phyloP scores from a whole-genome alignment of 1,140 invertebrate genomes.

The Drosophila fuyamai region DNA sequence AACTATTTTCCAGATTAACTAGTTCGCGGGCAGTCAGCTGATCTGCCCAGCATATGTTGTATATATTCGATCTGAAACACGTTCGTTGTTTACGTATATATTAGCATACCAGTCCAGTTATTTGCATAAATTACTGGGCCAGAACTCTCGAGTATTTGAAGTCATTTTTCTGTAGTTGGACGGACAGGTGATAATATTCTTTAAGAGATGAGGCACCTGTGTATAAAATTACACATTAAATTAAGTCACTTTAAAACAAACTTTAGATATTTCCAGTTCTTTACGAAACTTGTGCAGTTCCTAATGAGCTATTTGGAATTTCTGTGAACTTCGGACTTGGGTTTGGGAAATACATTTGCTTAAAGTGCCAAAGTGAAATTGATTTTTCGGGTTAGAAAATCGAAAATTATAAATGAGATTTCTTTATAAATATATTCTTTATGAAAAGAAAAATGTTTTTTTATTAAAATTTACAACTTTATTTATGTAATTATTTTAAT shows the following conservation, averaged over 20 bases:
- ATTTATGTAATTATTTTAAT: too few species aligned
- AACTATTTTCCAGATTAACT: constrained; percentile 26
- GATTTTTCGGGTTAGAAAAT: too few species aligned
- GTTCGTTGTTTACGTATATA: constrained; percentile 22
- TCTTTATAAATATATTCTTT: too few species aligned
- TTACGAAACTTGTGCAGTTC: neutral
- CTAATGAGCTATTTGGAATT: neutral
- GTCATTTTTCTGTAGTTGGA: neutral
- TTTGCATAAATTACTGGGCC: constrained; percentile 18
- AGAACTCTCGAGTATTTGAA: neutral
- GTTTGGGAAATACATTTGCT: neutral
- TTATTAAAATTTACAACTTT: too few species aligned
- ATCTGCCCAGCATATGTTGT: constrained; percentile 11
- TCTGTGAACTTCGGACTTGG: neutral
- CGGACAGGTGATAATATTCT: constrained; percentile 3
- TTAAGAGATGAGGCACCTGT: constrained; percentile 1
- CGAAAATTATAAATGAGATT: too few species aligned
- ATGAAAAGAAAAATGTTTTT: too few species aligned
- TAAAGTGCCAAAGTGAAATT: neutral
- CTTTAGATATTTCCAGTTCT: neutral
- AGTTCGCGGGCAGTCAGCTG: constrained; percentile 23
- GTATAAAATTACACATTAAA: too few species aligned
- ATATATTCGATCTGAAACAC: constrained; percentile 3
- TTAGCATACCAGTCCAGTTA: constrained; percentile 22
- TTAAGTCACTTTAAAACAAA: constrained; percentile 4